Base-by-base conservation (phyloP, 1,140 invertebrate genomes). In the Uloborus diversus region DNA sequence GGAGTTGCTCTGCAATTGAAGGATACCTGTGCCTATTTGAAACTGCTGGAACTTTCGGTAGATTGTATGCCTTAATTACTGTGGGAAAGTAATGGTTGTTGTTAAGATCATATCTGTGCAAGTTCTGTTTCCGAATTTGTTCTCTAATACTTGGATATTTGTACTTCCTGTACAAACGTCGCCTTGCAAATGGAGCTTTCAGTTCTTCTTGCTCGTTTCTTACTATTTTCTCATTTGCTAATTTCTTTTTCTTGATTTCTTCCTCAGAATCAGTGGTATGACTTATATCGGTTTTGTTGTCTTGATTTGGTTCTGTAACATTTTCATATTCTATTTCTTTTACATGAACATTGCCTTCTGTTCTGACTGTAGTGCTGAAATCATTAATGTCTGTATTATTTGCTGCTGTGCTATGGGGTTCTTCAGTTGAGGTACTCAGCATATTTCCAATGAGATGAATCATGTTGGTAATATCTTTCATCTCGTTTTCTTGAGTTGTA, bases 121-220 rank as follows among this genome's bases (percentile, higher is more conserved):
- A 5, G 5, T 42, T 66, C 57, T 78, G 73, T 32, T 33, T 28
- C 42, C 66, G 30, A 1, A 78, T 13, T 32, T 78, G 73, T 28
- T 78, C 73, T 37, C 42, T 27, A 14, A 78, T 78, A 23, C 73
- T 78, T 14, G 73, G 73, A 11, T 37, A 78, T 65, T 9, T 78
- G 17, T 35, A 57, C 32, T 78, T 78, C 4, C 73, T 20, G 42
- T 65, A 56, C 28, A 78, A 78, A 33, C 73, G 73, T 28, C 73
- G 53, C 30, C 71, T 35, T 23, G 56, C 73, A 37, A 78, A 78
- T 3, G 23, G 42, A n/a, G n/a, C n/a, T n/a, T n/a, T n/a, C n/a
- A n/a, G n/a, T n/a, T n/a, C n/a, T n/a, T n/a, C n/a, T n/a, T n/a
- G n/a, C n/a, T n/a, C n/a, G n/a, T n/a, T n/a, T n/a, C n/a, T n/a